Percentiles rank a stretch among this genome's conserved stretches.
Evolutionary conservation across 2,888 invertebrate genomes (phyloP).

Genomic region (Luffia ferchaultella): DNA sequence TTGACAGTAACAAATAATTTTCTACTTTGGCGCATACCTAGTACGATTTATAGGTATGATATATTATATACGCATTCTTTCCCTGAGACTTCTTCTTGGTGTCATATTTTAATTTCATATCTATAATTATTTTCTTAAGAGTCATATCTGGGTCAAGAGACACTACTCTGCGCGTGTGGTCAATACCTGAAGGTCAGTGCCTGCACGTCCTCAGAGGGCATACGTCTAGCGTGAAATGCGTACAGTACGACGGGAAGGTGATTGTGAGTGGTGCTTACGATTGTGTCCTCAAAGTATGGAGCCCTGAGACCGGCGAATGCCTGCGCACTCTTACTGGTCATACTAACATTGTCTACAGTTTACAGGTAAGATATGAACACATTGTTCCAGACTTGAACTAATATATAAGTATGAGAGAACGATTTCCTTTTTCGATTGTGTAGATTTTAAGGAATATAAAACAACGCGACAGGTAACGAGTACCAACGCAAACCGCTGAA

Average conservation of each 20-base stretch:
- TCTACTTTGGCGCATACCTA: too few relatives aligned
- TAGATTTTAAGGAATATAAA: too few relatives aligned
- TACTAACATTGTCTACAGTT: conserved; percentile 92
- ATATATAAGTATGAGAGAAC: too few relatives aligned
- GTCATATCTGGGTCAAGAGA: conserved; percentile 93
- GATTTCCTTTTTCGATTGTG: too few relatives aligned
- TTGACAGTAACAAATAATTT: too few relatives aligned
- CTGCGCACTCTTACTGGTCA: conserved; percentile 89
- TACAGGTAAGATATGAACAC: conserved; percentile 6
- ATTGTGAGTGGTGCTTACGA: conserved; percentile 94
- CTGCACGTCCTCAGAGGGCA: conserved; percentile 88
- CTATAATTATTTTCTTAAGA: conserved; percentile 45
- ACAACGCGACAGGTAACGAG: too few relatives aligned
- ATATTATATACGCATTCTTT: too few relatives aligned
- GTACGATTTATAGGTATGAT: too few relatives aligned
- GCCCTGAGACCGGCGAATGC: conserved; percentile 85
- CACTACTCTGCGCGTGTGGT: conserved; percentile 89
- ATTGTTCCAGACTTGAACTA: too few relatives aligned
- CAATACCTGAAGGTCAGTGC: conserved; percentile 83
- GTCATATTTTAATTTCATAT: conserved; percentile 20
- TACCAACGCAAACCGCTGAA: too few relatives aligned
- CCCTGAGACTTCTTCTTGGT: too few relatives aligned
- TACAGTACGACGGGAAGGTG: conserved; percentile 88
- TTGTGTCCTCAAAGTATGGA: conserved; percentile 92
- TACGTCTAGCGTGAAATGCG: conserved; percentile 92